Evolutionary conservation across 2,113 vertebrate species (phyloP).

Genomic region (Cheirogaleus medius): DNA sequence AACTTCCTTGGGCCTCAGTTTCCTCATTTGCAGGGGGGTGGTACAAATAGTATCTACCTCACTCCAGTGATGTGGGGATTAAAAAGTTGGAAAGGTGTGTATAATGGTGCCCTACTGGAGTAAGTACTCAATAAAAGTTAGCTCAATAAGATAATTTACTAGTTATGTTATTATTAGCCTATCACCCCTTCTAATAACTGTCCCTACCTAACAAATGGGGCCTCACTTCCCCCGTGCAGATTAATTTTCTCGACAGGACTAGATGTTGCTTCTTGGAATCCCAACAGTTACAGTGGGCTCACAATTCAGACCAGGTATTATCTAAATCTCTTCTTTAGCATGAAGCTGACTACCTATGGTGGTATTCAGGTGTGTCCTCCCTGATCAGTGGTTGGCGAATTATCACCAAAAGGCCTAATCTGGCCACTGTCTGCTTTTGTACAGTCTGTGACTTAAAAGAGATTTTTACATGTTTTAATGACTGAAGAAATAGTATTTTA

Average conservation of each 20-base stretch:
- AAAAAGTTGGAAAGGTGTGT: rapidly evolving
- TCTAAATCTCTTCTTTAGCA: background rate
- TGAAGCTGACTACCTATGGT: background rate
- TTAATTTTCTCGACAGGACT: background rate
- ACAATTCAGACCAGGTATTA: rapidly evolving
- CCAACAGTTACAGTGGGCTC: rapidly evolving
- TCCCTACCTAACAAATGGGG: background rate
- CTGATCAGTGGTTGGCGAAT: background rate
- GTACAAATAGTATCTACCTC: background rate
- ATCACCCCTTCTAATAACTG: rapidly evolving
- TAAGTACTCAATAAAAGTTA: too few relatives aligned
- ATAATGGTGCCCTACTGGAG: rapidly evolving
- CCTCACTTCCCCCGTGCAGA: background rate
- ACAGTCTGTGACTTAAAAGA: background rate
- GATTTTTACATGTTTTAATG: background rate
- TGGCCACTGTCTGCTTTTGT: background rate
- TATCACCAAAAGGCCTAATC: rapidly evolving
- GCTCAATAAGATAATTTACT: background rate
- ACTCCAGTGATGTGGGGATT: background rate
- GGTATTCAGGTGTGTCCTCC: rapidly evolving
- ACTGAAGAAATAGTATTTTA: background rate
- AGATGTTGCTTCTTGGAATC: background rate
- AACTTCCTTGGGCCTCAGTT: background rate
- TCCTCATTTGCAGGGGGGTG: background rate
- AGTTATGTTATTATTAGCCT: rapidly evolving